Conservation (phyloP, 53 echinoderm and acorn worm species). For the Temnopleurus reevesii region DNA sequence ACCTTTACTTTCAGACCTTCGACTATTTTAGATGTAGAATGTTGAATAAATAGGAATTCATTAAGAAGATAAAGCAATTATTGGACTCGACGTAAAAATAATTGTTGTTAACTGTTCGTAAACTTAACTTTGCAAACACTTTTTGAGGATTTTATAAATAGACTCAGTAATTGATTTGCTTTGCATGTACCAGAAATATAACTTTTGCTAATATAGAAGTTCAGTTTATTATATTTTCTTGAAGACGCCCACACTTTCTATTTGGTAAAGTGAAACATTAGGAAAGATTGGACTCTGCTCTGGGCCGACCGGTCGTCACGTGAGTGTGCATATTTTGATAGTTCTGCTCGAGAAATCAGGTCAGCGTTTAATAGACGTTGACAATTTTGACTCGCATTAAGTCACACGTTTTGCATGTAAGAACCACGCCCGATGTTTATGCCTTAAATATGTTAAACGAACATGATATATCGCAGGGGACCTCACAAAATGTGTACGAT, state of each 20-base stretch:
- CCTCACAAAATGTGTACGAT: neutral
- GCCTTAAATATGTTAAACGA: neutral
- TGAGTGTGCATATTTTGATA: constrained; percentile 52
- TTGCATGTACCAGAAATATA: no score
- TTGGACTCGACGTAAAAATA: no score
- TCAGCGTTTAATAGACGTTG: constrained; percentile 37
- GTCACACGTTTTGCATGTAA: neutral
- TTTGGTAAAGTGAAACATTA: neutral
- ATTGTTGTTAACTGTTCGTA: no score
- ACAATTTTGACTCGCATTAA: constrained; percentile 34
- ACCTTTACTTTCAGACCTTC: no score
- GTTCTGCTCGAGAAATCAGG: constrained; percentile 45
- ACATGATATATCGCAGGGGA: neutral
- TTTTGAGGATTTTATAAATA: no score
- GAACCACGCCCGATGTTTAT: constrained; percentile 24
- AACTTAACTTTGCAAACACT: no score
- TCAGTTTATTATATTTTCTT: no score
- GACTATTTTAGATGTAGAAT: no score
- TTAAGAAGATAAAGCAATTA: no score
- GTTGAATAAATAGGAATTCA: no score
- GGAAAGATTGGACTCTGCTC: neutral
- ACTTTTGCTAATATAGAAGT: no score
- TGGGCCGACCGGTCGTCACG: neutral
- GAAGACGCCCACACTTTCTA: neutral
- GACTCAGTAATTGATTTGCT: no score